A percentile compares a stretch with the other conserved stretches of the same genome.
These are phyloP conservation scores for Onychomys arenicola DNA, from an alignment of 2,797 vertebrate species.

Conservation along the genomic window DNA sequence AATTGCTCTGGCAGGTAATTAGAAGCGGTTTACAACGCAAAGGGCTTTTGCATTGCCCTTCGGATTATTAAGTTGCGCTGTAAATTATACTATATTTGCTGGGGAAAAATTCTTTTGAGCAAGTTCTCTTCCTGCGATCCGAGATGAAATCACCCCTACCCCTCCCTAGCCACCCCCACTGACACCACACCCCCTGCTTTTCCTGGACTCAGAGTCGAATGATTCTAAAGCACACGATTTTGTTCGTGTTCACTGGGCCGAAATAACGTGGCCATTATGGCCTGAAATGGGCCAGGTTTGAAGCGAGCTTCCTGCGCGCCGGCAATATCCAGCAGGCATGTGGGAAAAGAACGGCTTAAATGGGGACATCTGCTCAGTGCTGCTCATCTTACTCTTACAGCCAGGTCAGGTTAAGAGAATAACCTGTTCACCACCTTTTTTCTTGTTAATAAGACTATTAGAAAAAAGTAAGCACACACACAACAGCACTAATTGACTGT, in stretches of 20 bases:
- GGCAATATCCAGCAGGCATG: slow-evolving; percentile 96
- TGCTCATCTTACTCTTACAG: slow-evolving; percentile 90
- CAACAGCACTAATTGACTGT: slow-evolving; percentile 84
- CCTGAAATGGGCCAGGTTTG: slow-evolving; percentile 97
- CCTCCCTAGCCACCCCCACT: slow-evolving; percentile 77
- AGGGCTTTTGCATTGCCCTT: slow-evolving; percentile 90
- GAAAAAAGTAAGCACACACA: slow-evolving; percentile 60
- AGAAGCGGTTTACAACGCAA: slow-evolving; percentile 90
- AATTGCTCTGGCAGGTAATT: slow-evolving; percentile 94
- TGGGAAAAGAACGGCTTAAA: slow-evolving; percentile 96
- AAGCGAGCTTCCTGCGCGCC: slow-evolving; percentile 96
- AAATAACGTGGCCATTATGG: slow-evolving; percentile 99
- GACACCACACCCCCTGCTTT: slow-evolving; percentile 80
- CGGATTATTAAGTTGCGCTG: slow-evolving; percentile 92
- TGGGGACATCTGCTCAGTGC: slow-evolving; percentile 98
- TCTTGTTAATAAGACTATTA: slow-evolving; percentile 85
- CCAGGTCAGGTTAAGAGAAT: slow-evolving; percentile 91
- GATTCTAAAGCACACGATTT: slow-evolving; percentile 97
- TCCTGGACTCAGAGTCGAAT: slow-evolving; percentile 89
- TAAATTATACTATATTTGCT: slow-evolving; percentile 93
- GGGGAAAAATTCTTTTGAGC: slow-evolving; percentile 85
- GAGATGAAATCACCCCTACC: slow-evolving; percentile 82
- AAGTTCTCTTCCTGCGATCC: slow-evolving; percentile 87
- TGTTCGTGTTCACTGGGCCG: slow-evolving; percentile 98
- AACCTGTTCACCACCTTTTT: slow-evolving; percentile 89